Percentiles rank a stretch among this genome's conserved stretches.
Evolutionary conservation across 2,797 vertebrate species (phyloP).

Genomic region (Ctenochaetus hawaiiensis): DNA sequence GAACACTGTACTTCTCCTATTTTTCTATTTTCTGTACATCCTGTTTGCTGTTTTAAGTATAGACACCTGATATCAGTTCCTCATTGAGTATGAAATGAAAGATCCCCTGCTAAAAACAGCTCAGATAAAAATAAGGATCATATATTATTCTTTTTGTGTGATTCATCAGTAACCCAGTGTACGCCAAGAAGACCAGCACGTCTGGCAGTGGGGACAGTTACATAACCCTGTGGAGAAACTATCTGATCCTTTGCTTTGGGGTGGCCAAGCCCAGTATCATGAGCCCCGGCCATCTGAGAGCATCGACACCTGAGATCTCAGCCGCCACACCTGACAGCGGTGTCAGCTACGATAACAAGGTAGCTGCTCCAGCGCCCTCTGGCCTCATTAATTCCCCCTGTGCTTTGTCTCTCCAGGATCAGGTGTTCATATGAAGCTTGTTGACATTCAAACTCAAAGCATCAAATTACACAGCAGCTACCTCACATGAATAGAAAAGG

Average conservation of each 20-base stretch:
- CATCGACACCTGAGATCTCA: conserved; percentile 95
- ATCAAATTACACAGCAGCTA: conserved; percentile 62
- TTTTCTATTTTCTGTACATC: conserved; percentile 22
- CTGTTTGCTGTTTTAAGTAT: conserved; percentile 22
- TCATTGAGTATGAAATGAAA: conserved; percentile 10
- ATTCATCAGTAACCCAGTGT: conserved; percentile 90
- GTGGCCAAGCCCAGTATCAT: conserved; percentile 98
- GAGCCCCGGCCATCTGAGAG: conserved; percentile 95
- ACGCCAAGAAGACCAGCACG: conserved; percentile 97
- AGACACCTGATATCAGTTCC: conserved; percentile 22
- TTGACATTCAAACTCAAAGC: conserved; percentile 60
- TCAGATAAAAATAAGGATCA: conserved; percentile 13
- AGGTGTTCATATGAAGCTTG: conserved; percentile 64
- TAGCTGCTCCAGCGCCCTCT: conserved; percentile 51
- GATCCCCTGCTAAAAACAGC: conserved; percentile 14
- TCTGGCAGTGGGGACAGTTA: conserved; percentile 90
- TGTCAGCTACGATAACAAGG: conserved; percentile 93
- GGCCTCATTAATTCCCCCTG: conserved; percentile 52
- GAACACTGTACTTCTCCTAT: conserved; percentile 3
- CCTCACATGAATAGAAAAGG: conserved; percentile 50
- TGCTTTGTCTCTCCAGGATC: conserved; percentile 66
- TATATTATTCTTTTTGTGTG: conserved; percentile 13
- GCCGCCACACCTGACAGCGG: conserved; percentile 92
- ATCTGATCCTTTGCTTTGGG: conserved; percentile 97
- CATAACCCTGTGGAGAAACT: conserved; percentile 96